Conservation (phyloP, 2,797 vertebrate genomes). For the Artibeus jamaicensis region DNA sequence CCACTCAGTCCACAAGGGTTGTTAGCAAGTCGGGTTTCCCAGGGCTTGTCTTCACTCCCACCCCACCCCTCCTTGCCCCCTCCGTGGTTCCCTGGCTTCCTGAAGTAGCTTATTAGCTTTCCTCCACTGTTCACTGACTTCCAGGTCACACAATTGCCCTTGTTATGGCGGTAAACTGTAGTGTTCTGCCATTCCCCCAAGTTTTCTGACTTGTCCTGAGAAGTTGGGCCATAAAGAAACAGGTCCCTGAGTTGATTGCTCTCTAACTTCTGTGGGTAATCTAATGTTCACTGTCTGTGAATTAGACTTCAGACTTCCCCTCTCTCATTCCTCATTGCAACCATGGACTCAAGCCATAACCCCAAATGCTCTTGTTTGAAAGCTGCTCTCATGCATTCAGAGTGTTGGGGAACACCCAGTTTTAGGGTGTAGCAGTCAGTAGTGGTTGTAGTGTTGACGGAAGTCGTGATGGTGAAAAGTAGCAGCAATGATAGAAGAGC, state of each 20-base stretch:
- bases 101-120: not conserved
- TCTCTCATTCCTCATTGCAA: slow-evolving; percentile 18
- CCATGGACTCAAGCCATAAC: not conserved
- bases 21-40: not conserved
- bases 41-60: not conserved
- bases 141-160: not conserved
- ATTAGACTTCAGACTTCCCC: not conserved
- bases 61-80: not conserved
- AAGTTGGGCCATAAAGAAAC: not conserved
- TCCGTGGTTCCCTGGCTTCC: not conserved
- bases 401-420: not conserved
- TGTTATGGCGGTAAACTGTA: not conserved
- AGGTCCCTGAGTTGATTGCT: not conserved
- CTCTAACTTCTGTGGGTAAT: not conserved
- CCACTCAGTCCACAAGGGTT: not conserved
- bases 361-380: not conserved
- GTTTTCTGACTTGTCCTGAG: not conserved
- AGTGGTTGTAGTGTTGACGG: not conserved
- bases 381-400: not conserved
- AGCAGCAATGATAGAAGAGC: not conserved
- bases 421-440: not conserved
- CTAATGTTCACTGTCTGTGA: not conserved
- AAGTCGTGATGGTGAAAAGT: not conserved
- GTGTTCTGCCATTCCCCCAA: not conserved
- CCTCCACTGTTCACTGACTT: not conserved